Percentiles rank a stretch among this genome's conserved stretches.
Conservation (phyloP, 2,113 vertebrate genomes). For the Falcunculus frontatus region DNA sequence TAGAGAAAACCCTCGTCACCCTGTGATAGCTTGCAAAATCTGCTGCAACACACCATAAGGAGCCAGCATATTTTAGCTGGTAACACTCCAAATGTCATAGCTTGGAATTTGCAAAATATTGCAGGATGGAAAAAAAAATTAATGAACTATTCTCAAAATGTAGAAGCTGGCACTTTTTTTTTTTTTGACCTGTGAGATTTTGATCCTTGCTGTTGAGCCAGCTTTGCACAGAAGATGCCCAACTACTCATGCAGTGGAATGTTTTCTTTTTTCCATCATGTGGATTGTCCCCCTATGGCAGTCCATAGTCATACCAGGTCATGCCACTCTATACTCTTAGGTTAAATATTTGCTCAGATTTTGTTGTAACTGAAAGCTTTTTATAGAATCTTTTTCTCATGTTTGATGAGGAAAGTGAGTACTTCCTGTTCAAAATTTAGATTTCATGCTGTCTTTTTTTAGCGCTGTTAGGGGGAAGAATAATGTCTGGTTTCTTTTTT, state of each 20-base stretch:
- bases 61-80: constrained; percentile 53
- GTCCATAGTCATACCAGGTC: neutral
- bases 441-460: neutral
- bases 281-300: neutral
- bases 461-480: neutral
- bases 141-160: neutral
- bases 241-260: neutral
- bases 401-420: neutral
- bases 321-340: neutral
- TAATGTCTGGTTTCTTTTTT: neutral
- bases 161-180: neutral
- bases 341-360: neutral
- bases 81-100: constrained; percentile 41
- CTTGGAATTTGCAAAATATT: constrained; percentile 48
- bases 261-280: neutral
- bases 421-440: neutral
- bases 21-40: constrained; percentile 18
- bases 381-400: neutral
- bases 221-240: neutral
- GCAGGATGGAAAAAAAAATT: neutral
- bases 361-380: neutral
- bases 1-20: neutral
- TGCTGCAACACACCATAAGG: constrained; percentile 32
- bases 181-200: neutral
- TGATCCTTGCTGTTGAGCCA: neutral